These are phyloP conservation scores for Pantala flavescens DNA, from an alignment of 1,140 invertebrate species.

Conservation along the genomic window DNA sequence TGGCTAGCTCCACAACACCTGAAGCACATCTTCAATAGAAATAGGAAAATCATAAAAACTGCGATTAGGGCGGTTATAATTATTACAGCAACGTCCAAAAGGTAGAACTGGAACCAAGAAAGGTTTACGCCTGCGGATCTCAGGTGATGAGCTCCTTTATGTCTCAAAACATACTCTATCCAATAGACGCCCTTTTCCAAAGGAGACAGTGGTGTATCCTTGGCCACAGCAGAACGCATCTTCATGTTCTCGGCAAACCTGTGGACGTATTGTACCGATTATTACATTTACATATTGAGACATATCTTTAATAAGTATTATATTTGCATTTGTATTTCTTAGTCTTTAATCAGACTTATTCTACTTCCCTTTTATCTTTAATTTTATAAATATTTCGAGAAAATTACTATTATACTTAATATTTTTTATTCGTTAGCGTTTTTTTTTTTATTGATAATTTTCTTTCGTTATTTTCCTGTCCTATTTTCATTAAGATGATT, in stretches of 20 bases:
- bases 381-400: too few relatives aligned
- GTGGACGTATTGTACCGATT: background rate
- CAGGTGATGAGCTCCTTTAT: slow-evolving; percentile 25
- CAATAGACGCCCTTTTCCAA: slow-evolving; percentile 25
- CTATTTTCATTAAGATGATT: too few relatives aligned
- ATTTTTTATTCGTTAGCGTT: too few relatives aligned
- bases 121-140: slow-evolving; percentile 21
- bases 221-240: background rate
- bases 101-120: slow-evolving; percentile 9
- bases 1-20: background rate
- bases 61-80: too few relatives aligned
- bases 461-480: too few relatives aligned
- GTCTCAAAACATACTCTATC: slow-evolving; percentile 26
- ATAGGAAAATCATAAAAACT: slow-evolving; percentile 18
- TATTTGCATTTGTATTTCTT: too few relatives aligned
- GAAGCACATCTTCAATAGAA: background rate
- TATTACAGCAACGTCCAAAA: slow-evolving; percentile 5
- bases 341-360: too few relatives aligned
- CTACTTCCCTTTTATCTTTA: too few relatives aligned
- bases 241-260: background rate
- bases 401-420: too few relatives aligned
- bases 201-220: slow-evolving; percentile 22
- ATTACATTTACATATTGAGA: too few relatives aligned
- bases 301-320: too few relatives aligned
- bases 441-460: too few relatives aligned